These are phyloP conservation scores for Plebejus melissa DNA, from an alignment of 2,888 invertebrate genomes.

Conservation along the genomic window DNA sequence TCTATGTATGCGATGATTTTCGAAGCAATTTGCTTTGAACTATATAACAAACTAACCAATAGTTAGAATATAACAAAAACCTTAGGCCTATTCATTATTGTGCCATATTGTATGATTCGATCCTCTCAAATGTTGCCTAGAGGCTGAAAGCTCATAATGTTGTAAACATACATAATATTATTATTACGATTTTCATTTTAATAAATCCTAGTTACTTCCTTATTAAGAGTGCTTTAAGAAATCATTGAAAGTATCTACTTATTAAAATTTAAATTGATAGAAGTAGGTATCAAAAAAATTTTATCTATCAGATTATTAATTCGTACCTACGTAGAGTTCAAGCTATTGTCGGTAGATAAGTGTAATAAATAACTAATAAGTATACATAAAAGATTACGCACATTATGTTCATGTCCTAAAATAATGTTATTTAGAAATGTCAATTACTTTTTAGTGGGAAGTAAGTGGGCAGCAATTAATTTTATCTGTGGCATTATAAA, in stretches of 20 bases:
- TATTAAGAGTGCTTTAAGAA: too few species aligned
- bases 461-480: conserved; percentile 24
- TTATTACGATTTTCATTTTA: too few species aligned
- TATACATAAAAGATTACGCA: not conserved
- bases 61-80: not conserved
- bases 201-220: too few species aligned
- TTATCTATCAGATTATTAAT: too few species aligned
- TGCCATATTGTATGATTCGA: not conserved
- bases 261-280: too few species aligned
- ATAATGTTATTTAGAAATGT: conserved; percentile 21
- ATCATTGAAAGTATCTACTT: too few species aligned
- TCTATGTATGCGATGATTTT: not conserved
- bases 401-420: not conserved
- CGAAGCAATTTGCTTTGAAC: not conserved
- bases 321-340: not conserved
- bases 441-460: conserved; percentile 22
- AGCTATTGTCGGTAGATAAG: not conserved
- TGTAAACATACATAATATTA: too few species aligned
- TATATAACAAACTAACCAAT: not conserved
- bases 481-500: conserved; percentile 25
- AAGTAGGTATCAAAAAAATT: too few species aligned
- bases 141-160: too few species aligned
- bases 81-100: not conserved
- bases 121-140: too few species aligned
- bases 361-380: not conserved